Conservation (phyloP, 2,888 invertebrate species). For the Tiphia femorata region DNA sequence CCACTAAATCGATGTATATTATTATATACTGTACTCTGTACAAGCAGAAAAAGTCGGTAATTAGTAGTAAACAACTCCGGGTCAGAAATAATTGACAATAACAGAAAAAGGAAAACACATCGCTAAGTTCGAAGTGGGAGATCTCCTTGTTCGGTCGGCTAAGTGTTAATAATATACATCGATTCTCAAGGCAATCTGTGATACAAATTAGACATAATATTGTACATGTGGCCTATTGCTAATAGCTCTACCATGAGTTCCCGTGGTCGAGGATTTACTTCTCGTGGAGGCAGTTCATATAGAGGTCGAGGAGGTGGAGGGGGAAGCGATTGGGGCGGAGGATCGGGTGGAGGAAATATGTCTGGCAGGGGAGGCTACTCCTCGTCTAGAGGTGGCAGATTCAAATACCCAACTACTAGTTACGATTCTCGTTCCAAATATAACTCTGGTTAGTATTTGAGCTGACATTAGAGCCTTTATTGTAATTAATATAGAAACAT, state of each 20-base stretch:
- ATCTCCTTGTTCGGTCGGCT: too few species aligned
- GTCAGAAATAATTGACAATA: too few species aligned
- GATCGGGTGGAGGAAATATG: slow-evolving; percentile 50
- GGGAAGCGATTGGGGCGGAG: slow-evolving; percentile 56
- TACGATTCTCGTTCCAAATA: slow-evolving; percentile 64
- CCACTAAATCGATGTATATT: too few species aligned
- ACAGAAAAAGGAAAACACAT: too few species aligned
- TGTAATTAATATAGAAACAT: background rate
- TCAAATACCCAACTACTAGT: slow-evolving; percentile 60
- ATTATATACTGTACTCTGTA: too few species aligned
- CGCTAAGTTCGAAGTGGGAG: too few species aligned
- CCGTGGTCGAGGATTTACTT: slow-evolving; percentile 61
- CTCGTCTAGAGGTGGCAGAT: slow-evolving; percentile 61
- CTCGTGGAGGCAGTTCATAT: slow-evolving; percentile 61
- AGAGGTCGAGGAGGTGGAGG: slow-evolving; percentile 59
- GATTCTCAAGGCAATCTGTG: too few species aligned
- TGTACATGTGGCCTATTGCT: slow-evolving; percentile 9
- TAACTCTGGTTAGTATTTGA: slow-evolving; percentile 58
- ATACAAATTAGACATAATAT: background rate
- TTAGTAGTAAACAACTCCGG: too few species aligned
- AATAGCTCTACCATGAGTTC: slow-evolving; percentile 60
- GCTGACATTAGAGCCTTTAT: background rate
- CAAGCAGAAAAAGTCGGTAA: too few species aligned
- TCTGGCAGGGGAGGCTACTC: slow-evolving; percentile 61
- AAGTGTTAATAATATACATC: too few species aligned